Percentiles rank a stretch among this genome's conserved stretches.
Conservation (phyloP, 1,140 invertebrate genomes). For the Rhyzopertha dominica region DNA sequence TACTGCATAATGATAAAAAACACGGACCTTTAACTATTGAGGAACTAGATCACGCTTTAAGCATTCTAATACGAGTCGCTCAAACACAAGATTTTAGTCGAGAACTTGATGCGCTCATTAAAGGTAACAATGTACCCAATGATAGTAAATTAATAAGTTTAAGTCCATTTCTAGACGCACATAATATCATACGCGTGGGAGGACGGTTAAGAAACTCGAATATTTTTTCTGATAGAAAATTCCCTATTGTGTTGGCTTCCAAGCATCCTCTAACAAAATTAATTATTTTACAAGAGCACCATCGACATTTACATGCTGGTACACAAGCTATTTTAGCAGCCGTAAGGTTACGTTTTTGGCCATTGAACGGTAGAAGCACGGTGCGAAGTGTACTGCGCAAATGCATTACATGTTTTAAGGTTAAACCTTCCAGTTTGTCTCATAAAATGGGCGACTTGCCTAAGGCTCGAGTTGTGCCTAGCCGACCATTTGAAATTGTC, state of each 20-base stretch:
- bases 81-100: no score
- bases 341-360: constrained; percentile 21
- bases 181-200: constrained; percentile 31
- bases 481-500: constrained; percentile 29
- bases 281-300: constrained; percentile 19
- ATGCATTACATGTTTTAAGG: constrained; percentile 18
- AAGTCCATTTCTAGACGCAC: constrained; percentile 25
- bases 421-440: constrained; percentile 6
- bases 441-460: constrained; percentile 40
- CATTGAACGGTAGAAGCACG: constrained; percentile 13
- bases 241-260: constrained; percentile 21
- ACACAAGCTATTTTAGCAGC: constrained; percentile 9
- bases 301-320: constrained; percentile 14
- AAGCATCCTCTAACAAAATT: constrained; percentile 17
- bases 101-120: no score
- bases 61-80: no score
- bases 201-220: constrained; percentile 28
- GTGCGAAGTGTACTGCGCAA: constrained; percentile 1
- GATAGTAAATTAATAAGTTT: constrained; percentile 18
- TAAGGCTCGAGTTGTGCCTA: constrained; percentile 24
- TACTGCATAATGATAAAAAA: no score
- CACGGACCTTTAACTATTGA: no score
- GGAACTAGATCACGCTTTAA: no score
- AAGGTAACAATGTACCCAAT: no score
- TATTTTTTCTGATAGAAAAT: constrained; percentile 18